Evolutionary conservation across 2,113 vertebrate species (phyloP), one percentile per base, ranked within the genome.

Genomic region (Porphyrio hochstetteri): DNA sequence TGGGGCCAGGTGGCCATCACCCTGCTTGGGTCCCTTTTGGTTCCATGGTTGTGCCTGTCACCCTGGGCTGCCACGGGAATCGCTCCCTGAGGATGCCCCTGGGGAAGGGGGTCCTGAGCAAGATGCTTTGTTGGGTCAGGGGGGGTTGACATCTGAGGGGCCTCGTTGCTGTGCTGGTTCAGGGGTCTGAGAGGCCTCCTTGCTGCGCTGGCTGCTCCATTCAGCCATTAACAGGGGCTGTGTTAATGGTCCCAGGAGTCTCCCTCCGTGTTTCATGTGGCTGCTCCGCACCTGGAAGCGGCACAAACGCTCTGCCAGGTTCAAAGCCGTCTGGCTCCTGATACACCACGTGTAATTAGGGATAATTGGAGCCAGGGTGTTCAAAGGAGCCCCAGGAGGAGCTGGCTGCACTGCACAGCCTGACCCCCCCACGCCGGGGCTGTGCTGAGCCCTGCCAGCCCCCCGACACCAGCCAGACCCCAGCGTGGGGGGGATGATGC

Each of bases 61-160:
- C 42, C 91, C 90, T 75, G 13, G 71, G 65, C 16, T 24, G 50
- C 75, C 76, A 70, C 2, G 11, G 85, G 60, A 93, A 97, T 94
- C 95, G 31, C 84, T 94, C 93, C 86, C 88, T n/a, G 81, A 72
- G 55, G 94, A 82, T 72, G 74, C 70, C 48, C 70, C 3, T 11
- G 78, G 88, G 90, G 93, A 88, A 97, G 93, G 83, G 85, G 76
- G 92, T 55, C 88, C 82, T 97, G 97, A 96, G 96, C 88, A 96
- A 89, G 96, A 95, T 96, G 97, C 90, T 82, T 85, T 83, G 40
- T 89, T 67, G 56, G 71, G 59, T 38, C 77, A n/a, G 89, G 95
- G 93, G 92, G 87, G 6, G 93, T 70, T 94, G 95, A 86, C 91
- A 92, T 70, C 93, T 13, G 33, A 93, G 90, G 16, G 35, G 94